Evolutionary conservation across 2,888 invertebrate species (phyloP), one percentile per base, ranked within the genome.

Genomic region (Pandemis corylana): DNA sequence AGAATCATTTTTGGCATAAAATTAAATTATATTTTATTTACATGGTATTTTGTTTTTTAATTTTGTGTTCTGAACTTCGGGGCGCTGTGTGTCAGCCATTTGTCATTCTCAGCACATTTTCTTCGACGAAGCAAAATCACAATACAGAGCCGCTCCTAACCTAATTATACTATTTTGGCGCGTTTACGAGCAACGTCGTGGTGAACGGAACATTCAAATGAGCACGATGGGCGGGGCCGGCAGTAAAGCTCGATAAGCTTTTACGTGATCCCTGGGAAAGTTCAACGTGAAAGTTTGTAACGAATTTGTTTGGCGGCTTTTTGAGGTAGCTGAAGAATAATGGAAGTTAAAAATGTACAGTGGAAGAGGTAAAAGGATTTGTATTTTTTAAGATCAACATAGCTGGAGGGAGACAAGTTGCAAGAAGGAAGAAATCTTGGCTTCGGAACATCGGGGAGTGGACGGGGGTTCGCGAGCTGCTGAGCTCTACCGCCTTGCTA

Each of bases 21-120:
- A 20, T 20, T 20, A 0, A 20, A 20, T 20, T 20, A n/a, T 1
- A 20, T 20, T 20, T 20, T 20, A 20, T 20, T 20, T 20, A 20
- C 20, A n/a, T n/a, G n/a, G n/a, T n/a, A n/a, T 20, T 20, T 20
- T 20, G 0, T 20, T 20, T 20, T 20, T 20, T 20, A 20, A 20
- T 20, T 20, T 20, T 20, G 7, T 56, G 15, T 28, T 5, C 59
- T 5, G 28, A 20, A 5, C 59, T 10, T 4, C 28, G 6, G 3
- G 6, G 7, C 59, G 1, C 9, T 59, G 59, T 59, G 59, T 59
- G 10, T 5, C 59, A 10, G 12, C 10, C 59, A 59, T 59, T 59
- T 59, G 59, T 59, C 59, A 59, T 59, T 59, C 59, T 12, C 59
- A 10, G 28, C 59, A 12, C 59, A 59, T 28, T 59, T 59, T 59